phyloP scores from a whole-genome alignment of 2,113 vertebrate genomes.

The Castor canadensis region DNA sequence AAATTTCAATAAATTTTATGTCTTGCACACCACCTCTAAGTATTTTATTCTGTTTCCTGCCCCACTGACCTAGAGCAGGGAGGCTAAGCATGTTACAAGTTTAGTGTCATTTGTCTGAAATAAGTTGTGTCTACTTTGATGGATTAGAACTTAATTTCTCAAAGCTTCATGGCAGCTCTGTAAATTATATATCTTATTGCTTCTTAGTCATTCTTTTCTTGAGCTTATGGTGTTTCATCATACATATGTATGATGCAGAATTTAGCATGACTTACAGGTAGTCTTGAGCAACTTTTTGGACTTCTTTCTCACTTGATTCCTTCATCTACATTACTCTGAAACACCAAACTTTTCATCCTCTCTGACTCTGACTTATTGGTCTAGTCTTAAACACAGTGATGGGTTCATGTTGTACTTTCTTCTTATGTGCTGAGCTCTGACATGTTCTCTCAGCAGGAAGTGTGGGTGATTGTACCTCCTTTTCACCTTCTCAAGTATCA shows the following conservation, averaged over 20 bases:
- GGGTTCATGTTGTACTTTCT: neutral
- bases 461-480: neutral
- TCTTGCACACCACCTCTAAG: neutral
- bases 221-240: neutral
- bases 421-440: neutral
- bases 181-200: neutral
- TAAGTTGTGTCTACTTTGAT: neutral
- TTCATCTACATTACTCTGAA: neutral
- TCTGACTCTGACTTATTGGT: neutral
- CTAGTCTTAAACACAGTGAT: neutral
- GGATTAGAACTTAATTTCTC: neutral
- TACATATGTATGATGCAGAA: neutral
- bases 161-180: neutral
- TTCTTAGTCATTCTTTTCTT: neutral
- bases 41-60: neutral
- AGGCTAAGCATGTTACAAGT: neutral
- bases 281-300: neutral
- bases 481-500: neutral
- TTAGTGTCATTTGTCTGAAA: neutral
- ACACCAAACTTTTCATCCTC: neutral
- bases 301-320: neutral
- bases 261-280: neutral
- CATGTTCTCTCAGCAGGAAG: neutral
- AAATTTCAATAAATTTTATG: neutral
- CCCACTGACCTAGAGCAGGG: neutral